Evolutionary conservation across 1,140 invertebrate species (phyloP), one percentile per base, ranked within the genome.

Genomic region (Choristoneura fumiferana): DNA sequence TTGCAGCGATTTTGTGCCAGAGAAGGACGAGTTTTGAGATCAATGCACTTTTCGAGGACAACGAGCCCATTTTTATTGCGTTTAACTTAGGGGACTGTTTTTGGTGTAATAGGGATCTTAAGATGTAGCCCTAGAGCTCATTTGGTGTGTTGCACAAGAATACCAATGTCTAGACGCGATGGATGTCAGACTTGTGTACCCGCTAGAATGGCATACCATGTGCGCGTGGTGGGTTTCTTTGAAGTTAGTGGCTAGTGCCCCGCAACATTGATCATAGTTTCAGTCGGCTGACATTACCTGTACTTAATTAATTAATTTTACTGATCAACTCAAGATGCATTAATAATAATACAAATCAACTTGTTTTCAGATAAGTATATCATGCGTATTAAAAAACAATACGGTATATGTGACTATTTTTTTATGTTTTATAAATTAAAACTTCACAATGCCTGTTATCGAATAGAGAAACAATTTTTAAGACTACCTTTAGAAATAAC

Each of bases 41-140:
- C 85, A 88, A 88, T 88, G 85, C 85, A 86, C 85, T 86, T 86
- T 81, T 72, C 78, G 79, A 86, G 83, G 81, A 85, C 81, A 84
- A 78, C 69, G 73, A 76, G 76, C 78, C 76, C 71, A 77, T 79
- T 86, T 84, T 86, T 85, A 82, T 82, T 67, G 81, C 71, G 71
- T 84, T 76, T 66, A 69, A 73, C 64, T 71, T 63, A 49, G 43
- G 43, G 52, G 58, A 54, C 43, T 60, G 54, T 61, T 71, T 58
- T 58, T 65, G 66, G 60, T 55, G 72, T 62, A 83, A 76, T 78
- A 69, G 65, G 60, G 72, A 76, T 78, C 78, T 81, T 83, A 81
- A 59, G 73, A 37, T 39, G 22, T 53, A 14, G 65, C 49, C 57
- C 56, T 80, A 81, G 82, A 78, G 60, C 71, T 65, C 45, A 63